These are phyloP conservation scores for Rhincodon typus DNA, from an alignment of 2,797 vertebrate genomes.

Conservation along the genomic window DNA sequence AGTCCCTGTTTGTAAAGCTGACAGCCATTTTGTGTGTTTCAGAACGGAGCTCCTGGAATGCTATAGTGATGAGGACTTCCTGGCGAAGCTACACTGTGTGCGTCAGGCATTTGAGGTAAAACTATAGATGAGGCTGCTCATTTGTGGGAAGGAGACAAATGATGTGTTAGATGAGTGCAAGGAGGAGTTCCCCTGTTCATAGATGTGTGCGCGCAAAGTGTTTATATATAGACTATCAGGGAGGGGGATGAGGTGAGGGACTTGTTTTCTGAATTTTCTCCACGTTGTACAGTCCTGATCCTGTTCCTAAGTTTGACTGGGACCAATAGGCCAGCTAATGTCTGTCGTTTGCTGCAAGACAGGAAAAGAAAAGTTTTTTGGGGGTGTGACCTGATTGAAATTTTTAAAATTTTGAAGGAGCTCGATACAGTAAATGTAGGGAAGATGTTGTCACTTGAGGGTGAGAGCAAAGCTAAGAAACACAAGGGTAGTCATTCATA, in stretches of 20 bases:
- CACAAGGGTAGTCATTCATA: not conserved
- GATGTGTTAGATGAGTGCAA: not conserved
- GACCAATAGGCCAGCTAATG: no score
- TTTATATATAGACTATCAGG: not conserved
- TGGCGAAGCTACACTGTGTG: constrained; percentile 89
- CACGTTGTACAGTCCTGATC: not conserved
- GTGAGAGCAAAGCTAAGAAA: not conserved
- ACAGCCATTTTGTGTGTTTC: constrained; percentile 36
- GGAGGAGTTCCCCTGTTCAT: not conserved
- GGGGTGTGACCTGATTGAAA: not conserved
- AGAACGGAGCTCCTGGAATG: constrained; percentile 92
- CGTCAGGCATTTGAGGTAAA: constrained; percentile 89
- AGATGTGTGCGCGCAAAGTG: not conserved
- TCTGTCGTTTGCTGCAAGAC: not conserved
- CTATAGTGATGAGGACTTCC: constrained; percentile 88
- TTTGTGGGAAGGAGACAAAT: not conserved
- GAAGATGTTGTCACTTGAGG: not conserved
- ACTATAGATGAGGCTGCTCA: not conserved
- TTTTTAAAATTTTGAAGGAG: not conserved
- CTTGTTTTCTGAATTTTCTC: not conserved
- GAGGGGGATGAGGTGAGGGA: not conserved
- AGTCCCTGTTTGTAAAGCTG: not conserved
- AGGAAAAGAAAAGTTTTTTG: not conserved
- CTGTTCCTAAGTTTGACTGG: not conserved
- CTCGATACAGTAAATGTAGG: not conserved